phyloP scores from a whole-genome alignment of 2,797 vertebrate genomes.

The Morelia viridis region DNA sequence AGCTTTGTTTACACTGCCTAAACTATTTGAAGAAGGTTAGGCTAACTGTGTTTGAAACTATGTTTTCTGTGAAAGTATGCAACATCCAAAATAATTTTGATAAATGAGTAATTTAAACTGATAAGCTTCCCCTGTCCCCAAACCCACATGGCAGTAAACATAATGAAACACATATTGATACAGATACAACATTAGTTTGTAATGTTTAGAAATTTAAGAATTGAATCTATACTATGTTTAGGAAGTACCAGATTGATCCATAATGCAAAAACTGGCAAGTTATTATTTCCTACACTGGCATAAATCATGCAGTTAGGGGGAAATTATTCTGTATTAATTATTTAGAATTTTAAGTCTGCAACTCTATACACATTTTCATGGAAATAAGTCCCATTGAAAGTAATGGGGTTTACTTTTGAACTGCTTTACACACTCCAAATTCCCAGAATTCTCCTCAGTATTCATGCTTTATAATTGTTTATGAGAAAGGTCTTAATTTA shows the following conservation, averaged over 20 bases:
- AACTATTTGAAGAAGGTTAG: conserved; percentile 19
- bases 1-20: conserved; percentile 23
- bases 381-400: background rate
- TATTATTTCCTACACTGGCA: conserved; percentile 23
- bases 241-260: background rate
- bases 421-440: background rate
- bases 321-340: background rate
- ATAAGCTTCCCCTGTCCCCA: background rate
- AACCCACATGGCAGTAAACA: background rate
- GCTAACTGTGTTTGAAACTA: conserved; percentile 31
- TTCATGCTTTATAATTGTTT: background rate
- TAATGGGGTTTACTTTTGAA: background rate
- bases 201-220: conserved; percentile 19
- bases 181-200: background rate
- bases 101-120: conserved; percentile 13
- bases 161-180: conserved; percentile 24
- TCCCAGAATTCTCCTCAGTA: background rate
- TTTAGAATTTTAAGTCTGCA: background rate
- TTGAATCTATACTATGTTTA: background rate
- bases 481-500: background rate
- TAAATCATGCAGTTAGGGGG: background rate
- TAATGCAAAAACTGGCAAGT: conserved; percentile 21
- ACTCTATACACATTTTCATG: background rate
- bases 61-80: background rate
- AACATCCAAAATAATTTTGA: conserved; percentile 21